Base-by-base conservation (phyloP, 2,113 vertebrate species). In the Megalops atlanticus region DNA sequence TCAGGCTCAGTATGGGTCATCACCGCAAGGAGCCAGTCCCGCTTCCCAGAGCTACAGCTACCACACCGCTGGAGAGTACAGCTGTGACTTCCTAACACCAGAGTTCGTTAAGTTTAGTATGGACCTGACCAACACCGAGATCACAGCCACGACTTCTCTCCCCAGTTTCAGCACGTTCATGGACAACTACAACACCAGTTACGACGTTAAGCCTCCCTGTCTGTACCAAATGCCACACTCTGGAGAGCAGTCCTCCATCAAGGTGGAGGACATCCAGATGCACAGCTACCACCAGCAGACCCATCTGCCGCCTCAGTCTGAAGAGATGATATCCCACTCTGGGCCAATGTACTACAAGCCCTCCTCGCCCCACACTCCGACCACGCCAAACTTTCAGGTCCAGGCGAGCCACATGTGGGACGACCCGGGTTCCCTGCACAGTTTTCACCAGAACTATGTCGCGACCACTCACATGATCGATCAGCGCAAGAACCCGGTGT, bases 101-200 rank as follows among this genome's bases (percentile, higher is more conserved):
- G 98, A 99, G 94, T 99, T 99, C 78, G 97, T 99, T 88, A 99
- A 99, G 96, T 99, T 98, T 94, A 99, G 97, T 95, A 99, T 99
- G 98, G 98, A 99, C 91, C 95, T 99, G 76, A 98, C 97, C 86
- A 99, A 99, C 95, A 97, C 96, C 74, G 98, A 99, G 87, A 92
- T 97, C 91, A 94, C 95, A 77, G 95, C 95, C 85, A 95, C 95
- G 86, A 92, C 98, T 80, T 96, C 97, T 85, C 94, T 96, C 77
- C 94, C 96, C 91, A 94, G 92, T 88, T 97, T 97, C 91, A 97
- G 95, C 87, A 94, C 95, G 81, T 92, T 96, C 91, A 93, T 95
- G 92, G 97, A 99, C 93, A 92, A 94, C 85, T 97, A 97, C 92
- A 90, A 91, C 91, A 91, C 94, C 74, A 92, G 94, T 87, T 98